phyloP scores from a whole-genome alignment of 2,797 vertebrate genomes.

The Dryobates pubescens region DNA sequence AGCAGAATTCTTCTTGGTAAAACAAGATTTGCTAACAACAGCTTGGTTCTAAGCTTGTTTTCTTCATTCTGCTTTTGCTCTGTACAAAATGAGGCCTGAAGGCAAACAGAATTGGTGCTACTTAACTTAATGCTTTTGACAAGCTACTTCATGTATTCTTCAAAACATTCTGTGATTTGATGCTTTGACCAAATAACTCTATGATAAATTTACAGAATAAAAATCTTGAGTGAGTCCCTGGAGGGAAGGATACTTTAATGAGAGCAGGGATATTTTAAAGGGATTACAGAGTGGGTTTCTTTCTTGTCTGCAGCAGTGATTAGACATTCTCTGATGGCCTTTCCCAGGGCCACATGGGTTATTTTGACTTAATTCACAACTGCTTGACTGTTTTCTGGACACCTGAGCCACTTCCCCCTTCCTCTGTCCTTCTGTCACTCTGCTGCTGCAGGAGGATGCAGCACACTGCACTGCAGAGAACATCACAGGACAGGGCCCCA shows the following conservation, averaged over 20 bases:
- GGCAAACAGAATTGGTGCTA: background rate
- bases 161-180: background rate
- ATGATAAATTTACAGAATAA: conserved; percentile 16
- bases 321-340: conserved; percentile 11
- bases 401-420: conserved; percentile 27
- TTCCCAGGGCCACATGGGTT: conserved; percentile 53
- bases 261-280: conserved; percentile 12
- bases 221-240: background rate
- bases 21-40: background rate
- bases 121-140: background rate
- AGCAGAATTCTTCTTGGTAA: background rate
- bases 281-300: background rate
- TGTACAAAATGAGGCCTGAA: background rate
- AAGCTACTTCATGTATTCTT: background rate
- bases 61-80: background rate
- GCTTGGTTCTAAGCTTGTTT: background rate
- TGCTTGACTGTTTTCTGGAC: background rate
- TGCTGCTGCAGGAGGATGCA: background rate
- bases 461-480: background rate
- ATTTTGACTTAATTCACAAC: conserved; percentile 39
- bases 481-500: background rate
- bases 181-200: conserved; percentile 36
- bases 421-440: conserved; percentile 28
- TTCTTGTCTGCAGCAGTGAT: conserved; percentile 10
- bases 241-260: background rate